phyloP scores from a whole-genome alignment of 2,113 vertebrate genomes.

The Brachyhypopomus occidentalis region DNA sequence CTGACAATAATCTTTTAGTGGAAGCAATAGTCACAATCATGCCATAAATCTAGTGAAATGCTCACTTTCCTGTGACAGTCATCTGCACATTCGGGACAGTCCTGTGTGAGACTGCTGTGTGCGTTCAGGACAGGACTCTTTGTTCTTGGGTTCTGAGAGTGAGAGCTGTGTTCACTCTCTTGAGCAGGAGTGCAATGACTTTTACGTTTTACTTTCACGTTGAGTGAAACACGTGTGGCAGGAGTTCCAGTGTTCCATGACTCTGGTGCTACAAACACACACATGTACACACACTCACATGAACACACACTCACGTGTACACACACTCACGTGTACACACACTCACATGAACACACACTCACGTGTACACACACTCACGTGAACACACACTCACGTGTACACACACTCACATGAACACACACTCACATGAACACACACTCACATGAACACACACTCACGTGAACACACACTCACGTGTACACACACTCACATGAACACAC shows the following conservation, averaged over 20 bases:
- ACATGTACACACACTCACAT: constrained; percentile 31
- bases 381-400: constrained; percentile 40
- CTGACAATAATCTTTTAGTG: not conserved
- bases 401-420: not conserved
- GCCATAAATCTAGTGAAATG: not conserved
- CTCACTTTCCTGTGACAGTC: not conserved
- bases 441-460: constrained; percentile 29
- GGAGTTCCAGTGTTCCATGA: constrained; percentile 44
- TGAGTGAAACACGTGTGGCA: constrained; percentile 57
- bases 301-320: not conserved
- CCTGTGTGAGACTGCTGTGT: too few relatives aligned
- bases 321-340: constrained; percentile 60
- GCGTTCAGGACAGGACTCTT: too few relatives aligned
- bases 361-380: too few relatives aligned
- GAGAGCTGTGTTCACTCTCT: constrained; percentile 56
- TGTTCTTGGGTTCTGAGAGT: too few relatives aligned
- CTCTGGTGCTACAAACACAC: constrained; percentile 50
- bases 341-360: not conserved
- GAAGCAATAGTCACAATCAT: not conserved
- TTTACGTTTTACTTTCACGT: too few relatives aligned
- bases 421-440: constrained; percentile 7
- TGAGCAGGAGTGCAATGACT: constrained; percentile 54
- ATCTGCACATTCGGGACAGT: too few relatives aligned
- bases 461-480: too few relatives aligned
- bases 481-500: too few relatives aligned